A percentile compares a stretch with the other conserved stretches of the same genome.
phyloP scores from a whole-genome alignment of 1,140 invertebrate species.

The Euglossa dilemma region DNA sequence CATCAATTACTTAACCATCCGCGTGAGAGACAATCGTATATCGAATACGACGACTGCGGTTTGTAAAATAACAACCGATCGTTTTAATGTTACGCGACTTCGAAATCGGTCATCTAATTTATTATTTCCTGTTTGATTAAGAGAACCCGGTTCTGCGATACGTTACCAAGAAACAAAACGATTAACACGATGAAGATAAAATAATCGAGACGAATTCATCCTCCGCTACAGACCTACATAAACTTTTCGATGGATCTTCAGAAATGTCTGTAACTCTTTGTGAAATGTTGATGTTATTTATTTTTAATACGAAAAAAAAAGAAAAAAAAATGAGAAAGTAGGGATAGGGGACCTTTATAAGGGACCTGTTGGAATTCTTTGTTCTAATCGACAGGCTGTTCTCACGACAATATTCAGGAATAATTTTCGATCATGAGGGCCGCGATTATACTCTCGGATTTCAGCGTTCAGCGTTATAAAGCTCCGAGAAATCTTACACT shows the following conservation, averaged over 20 bases:
- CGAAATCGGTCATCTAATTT: conserved; percentile 31
- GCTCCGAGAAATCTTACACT: neutral
- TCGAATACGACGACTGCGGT: too few relatives aligned
- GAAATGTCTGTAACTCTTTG: neutral
- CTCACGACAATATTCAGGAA: neutral
- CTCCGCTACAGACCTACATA: neutral
- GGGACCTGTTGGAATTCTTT: conserved; percentile 33
- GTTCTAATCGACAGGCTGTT: neutral
- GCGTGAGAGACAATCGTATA: too few relatives aligned
- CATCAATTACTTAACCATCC: neutral
- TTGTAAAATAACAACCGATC: neutral
- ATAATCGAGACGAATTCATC: conserved; percentile 46
- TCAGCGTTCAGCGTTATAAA: neutral
- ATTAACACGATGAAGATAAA: conserved; percentile 44
- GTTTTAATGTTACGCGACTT: neutral
- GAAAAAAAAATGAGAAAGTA: too few relatives aligned
- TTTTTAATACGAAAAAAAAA: too few relatives aligned
- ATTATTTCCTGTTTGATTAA: conserved; percentile 34
- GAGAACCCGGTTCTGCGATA: neutral
- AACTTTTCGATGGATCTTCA: neutral
- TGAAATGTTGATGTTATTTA: neutral
- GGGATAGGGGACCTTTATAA: neutral
- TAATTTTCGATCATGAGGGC: conserved; percentile 32
- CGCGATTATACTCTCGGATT: conserved; percentile 16
- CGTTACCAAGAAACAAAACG: conserved; percentile 12